Base-by-base conservation (phyloP, 2,888 invertebrate species). In the Diarsia mendica region DNA sequence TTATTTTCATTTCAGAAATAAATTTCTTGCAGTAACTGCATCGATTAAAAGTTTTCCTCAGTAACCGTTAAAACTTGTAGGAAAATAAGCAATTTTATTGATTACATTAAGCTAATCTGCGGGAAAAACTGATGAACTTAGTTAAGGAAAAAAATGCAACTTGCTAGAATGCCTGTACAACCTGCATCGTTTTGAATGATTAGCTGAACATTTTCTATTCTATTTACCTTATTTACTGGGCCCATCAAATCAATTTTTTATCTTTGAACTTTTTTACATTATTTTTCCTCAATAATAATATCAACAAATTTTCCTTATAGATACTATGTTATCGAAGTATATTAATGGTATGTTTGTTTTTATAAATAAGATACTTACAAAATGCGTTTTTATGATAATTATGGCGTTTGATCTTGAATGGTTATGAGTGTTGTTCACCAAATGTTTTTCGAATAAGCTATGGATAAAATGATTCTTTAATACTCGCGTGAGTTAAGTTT, bases 211-310 rank as follows among this genome's bases (percentile, higher is more conserved):
- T 78, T 80, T 49, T 49, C 53, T 23, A 11, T 53, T 18, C 20
- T 2, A 72, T 80, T 53, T 74, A 58, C 72, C 48, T 61, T 51
- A 61, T 78, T 80, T 66, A 46, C 44, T 23, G 13, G 3, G 1
- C 58, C 18, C n/a, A n/a, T n/a, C 44, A 75, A 51, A 80, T 53
- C 4, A 33, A 0, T 46, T 67, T 58, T 68, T 44, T 51, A 46
- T 44, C 13, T 18, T 67, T 64, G 13, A 11, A 61, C 39, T 3
- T 39, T 74, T 70, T 63, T 46, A 51, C 18, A 0, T 46, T 55
- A 33, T 49, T 64, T 78, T 67, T 79, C 79, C 79, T 79, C 67
- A 63, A 51, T 48, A 49, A 20, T 49, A 63, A 58, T 79, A 28
- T 63, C n/a, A 18, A 64, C 18, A 23, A 3, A 51, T 67, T 79